These are phyloP conservation scores for Polyommatus iphigenia DNA, from an alignment of 2,888 invertebrate species.

Conservation along the genomic window DNA sequence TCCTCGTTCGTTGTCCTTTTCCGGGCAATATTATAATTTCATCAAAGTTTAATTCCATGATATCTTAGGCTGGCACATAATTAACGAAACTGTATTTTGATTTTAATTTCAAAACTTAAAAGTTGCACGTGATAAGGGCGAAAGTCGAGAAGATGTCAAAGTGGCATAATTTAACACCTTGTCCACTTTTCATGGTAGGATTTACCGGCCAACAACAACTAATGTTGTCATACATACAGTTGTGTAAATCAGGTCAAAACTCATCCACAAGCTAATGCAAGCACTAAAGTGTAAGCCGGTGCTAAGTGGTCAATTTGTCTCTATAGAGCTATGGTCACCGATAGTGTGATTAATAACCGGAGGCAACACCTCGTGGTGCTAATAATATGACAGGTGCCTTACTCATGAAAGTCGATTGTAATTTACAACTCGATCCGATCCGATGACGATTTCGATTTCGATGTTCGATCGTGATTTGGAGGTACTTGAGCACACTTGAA, in stretches of 20 bases:
- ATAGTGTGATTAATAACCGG: conserved; percentile 9
- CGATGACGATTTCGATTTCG: not conserved
- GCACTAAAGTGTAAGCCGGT: not conserved
- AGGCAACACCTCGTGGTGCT: not conserved
- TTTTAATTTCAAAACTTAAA: no score
- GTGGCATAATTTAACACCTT: no score
- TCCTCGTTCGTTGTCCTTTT: no score
- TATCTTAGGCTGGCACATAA: no score
- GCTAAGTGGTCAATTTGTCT: conserved; percentile 16
- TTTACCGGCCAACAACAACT: no score
- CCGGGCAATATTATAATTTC: no score
- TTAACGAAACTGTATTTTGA: no score
- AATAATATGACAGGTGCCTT: not conserved
- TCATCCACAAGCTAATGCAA: not conserved
- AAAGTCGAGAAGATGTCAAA: no score
- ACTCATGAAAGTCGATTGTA: not conserved
- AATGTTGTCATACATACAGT: not conserved
- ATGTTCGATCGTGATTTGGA: not conserved
- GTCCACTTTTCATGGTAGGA: no score
- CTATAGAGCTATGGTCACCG: not conserved
- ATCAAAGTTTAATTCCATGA: no score
- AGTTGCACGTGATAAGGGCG: no score
- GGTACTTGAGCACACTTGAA: not conserved
- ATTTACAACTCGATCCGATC: not conserved
- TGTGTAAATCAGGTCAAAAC: not conserved